Base-by-base conservation (phyloP, 2,797 vertebrate genomes). In the Aldrovandia affinis region DNA sequence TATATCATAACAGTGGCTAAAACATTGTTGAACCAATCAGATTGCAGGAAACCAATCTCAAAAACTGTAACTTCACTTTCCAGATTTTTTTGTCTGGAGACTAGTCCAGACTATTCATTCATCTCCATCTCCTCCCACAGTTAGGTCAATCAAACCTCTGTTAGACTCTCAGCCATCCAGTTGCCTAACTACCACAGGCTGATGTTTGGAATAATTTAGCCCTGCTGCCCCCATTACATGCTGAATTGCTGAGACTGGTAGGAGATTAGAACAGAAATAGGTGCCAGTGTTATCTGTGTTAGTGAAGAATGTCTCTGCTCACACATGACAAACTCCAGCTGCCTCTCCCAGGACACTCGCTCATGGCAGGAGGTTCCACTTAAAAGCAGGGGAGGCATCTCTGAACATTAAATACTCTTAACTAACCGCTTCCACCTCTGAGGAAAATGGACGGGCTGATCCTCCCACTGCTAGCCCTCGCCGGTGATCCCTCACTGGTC, bases 251-350 rank as follows among this genome's bases (percentile, higher is more conserved):
- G 92, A 95, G 94, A 95, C 94, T 93, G 92, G 93, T 89, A 93
- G 94, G 92, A 95, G 94, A 95, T 95, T 95, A 94, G 93, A 93
- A 91, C 42, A 18, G 88, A 92, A 90, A 94, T 81, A 81, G 95
- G 96, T 95, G 95, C 95, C 95, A 92, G 94, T 92, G 95, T 95
- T 96, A 96, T 96, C 95, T 95, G 90, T 90, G 92, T 88, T 89
- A 94, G 93, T 92, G 91, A 93, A 92, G 90, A 83, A 91, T 0
- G 92, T 92, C 94, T 82, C 92, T 88, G 89, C 90, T 88, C 93
- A 90, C 81, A 88, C 86, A 82, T 94, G 95, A 96, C 91, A 93
- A 89, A 92, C 92, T 89, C 90, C 96, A 96, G 95, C 95, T 96
- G 95, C 86, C 88, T 85, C 0, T 30, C 39, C 20, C 81, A 82